Evolutionary conservation across 2,888 invertebrate genomes (phyloP).

Genomic region (Catocala sponsa): DNA sequence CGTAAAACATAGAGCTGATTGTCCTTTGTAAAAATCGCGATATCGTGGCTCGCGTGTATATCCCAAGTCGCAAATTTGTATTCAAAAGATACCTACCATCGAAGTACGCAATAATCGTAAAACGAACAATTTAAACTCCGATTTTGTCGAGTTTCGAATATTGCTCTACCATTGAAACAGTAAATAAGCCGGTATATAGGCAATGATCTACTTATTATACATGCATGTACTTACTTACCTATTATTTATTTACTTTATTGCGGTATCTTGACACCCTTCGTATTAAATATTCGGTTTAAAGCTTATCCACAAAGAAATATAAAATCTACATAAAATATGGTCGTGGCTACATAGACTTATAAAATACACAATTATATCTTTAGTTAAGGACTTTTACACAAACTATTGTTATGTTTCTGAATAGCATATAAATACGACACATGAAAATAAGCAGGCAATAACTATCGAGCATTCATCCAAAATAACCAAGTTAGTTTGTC

Average conservation of each 20-base stretch:
- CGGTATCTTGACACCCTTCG: constrained; percentile 19
- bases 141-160: constrained; percentile 77
- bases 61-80: constrained; percentile 75
- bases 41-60: constrained; percentile 68
- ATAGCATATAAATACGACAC: not conserved
- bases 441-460: too few species aligned
- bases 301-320: constrained; percentile 1
- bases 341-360: not conserved
- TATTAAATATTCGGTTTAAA: constrained; percentile 17
- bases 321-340: constrained; percentile 7
- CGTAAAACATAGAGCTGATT: constrained; percentile 31
- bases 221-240: constrained; percentile 20
- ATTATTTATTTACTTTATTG: constrained; percentile 38
- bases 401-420: not conserved
- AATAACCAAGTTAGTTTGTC: constrained; percentile 1
- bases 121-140: constrained; percentile 80
- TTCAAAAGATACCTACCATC: constrained; percentile 81
- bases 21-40: constrained; percentile 26
- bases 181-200: constrained; percentile 54
- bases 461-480: too few species aligned
- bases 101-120: constrained; percentile 81
- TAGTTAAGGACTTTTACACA: not conserved
- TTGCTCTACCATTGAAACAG: constrained; percentile 62
- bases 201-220: constrained; percentile 40
- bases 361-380: not conserved